Evolutionary conservation across 2,797 vertebrate species (phyloP), one percentile per base, ranked within the genome.

Genomic region (Melanotaenia maccullochi): DNA sequence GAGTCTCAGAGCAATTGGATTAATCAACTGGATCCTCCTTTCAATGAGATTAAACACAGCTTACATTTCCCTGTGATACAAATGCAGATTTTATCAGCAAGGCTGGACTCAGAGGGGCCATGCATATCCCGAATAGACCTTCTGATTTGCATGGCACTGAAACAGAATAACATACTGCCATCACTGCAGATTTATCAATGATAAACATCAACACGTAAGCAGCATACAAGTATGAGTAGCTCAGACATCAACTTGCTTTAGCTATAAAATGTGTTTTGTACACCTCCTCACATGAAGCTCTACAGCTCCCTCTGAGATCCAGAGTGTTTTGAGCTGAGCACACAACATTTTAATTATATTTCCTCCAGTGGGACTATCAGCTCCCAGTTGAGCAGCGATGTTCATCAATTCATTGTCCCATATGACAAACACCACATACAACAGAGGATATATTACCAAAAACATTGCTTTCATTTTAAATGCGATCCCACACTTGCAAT

Each of bases 301-400:
- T 60, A 62, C 11, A 30, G 22, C 60, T 85, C 38, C 82, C 78
- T 76, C 33, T 73, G 77, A 87, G 85, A 83, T 75, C 30, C 70
- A 65, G 47, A 32, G 25, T 77, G 85, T 84, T 89, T 88, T 79
- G 71, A 88, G 79, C 87, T 90, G 88, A 92, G 86, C 73, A 80
- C 84, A 92, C 85, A 92, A 85, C 82, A 91, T 93, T 94, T 94
- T 94, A 94, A 94, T 94, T 91, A 93, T 76, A 72, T n/a, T 60
- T 66, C 67, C 81, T 85, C 84, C 82, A 62, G 69, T 73, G 90
- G 86, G 89, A 89, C 79, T 52, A n/a, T 13, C n/a, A 36, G 71
- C 44, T 92, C 91, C 85, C 91, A 24, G 16, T 83, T 81, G 92
- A 78, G 73, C 62, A 73, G 60, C 73, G 81, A 28, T 64, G 80